phyloP scores from a whole-genome alignment of 2,888 invertebrate genomes.

The Leucoptera coffeella region DNA sequence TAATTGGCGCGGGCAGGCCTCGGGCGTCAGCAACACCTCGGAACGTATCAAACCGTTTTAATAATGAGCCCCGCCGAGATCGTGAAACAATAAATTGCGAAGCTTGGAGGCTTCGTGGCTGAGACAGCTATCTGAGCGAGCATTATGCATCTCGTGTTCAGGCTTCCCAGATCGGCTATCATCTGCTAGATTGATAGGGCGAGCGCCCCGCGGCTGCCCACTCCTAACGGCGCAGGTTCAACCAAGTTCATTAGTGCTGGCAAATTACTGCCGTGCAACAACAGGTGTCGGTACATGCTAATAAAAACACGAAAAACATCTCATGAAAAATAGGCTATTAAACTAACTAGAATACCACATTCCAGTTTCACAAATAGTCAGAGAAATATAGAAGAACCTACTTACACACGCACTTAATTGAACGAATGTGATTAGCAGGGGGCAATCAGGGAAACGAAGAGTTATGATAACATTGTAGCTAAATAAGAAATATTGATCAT shows the following conservation, averaged over 20 bases:
- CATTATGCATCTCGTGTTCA: conserved; percentile 46
- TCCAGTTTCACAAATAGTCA: no score
- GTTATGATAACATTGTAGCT: conserved; percentile 22
- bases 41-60: conserved; percentile 52
- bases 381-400: no score
- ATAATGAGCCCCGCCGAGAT: conserved; percentile 49
- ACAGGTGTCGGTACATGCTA: no score
- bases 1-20: conserved; percentile 41
- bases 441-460: conserved; percentile 47
- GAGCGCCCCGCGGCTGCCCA: conserved; percentile 33
- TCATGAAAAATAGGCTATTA: no score
- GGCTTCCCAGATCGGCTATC: conserved; percentile 35
- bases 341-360: no score
- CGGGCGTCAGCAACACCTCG: conserved; percentile 48
- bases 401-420: no score
- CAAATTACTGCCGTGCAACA: no score
- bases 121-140: conserved; percentile 48
- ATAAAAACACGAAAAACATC: no score
- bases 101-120: conserved; percentile 50
- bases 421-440: conserved; percentile 50
- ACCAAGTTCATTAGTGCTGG: conserved; percentile 2
- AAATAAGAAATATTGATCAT: conserved; percentile 21
- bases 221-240: no score
- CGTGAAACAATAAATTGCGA: conserved; percentile 55
- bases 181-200: conserved; percentile 50